A percentile compares a stretch with the other conserved stretches of the same genome.
These are phyloP conservation scores for Lucilia sericata DNA, from an alignment of 1,140 invertebrate species.

Conservation along the genomic window DNA sequence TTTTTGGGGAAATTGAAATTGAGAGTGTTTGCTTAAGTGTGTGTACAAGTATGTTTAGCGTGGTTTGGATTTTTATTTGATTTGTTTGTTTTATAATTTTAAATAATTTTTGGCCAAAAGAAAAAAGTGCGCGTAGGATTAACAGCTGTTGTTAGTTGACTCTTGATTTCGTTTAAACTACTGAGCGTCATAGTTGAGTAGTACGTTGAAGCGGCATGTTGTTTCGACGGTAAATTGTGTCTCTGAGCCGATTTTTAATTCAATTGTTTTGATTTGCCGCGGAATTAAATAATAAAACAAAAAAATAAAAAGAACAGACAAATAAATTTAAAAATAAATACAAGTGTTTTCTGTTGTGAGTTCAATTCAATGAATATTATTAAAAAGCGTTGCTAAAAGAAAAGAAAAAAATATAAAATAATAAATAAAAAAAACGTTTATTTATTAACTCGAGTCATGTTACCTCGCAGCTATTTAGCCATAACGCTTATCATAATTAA, in stretches of 20 bases:
- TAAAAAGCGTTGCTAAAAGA: not conserved
- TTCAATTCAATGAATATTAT: not conserved
- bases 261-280: constrained; percentile 10
- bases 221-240: constrained; percentile 31
- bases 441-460: not conserved
- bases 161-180: not conserved
- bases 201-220: constrained; percentile 36
- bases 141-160: constrained; percentile 22
- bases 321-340: not conserved
- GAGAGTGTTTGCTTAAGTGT: no score
- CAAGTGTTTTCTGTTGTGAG: not conserved
- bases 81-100: constrained; percentile 4
- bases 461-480: not conserved
- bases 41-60: not conserved
- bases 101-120: constrained; percentile 21
- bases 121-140: constrained; percentile 5
- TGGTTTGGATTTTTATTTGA: not conserved
- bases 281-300: not conserved
- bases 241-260: not conserved
- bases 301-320: not conserved
- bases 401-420: not conserved
- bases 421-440: not conserved
- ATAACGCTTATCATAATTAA: not conserved
- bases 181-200: not conserved
- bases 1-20: not conserved